Evolutionary conservation across 2,113 vertebrate genomes (phyloP).

Genomic region (Clarias batrachus): DNA sequence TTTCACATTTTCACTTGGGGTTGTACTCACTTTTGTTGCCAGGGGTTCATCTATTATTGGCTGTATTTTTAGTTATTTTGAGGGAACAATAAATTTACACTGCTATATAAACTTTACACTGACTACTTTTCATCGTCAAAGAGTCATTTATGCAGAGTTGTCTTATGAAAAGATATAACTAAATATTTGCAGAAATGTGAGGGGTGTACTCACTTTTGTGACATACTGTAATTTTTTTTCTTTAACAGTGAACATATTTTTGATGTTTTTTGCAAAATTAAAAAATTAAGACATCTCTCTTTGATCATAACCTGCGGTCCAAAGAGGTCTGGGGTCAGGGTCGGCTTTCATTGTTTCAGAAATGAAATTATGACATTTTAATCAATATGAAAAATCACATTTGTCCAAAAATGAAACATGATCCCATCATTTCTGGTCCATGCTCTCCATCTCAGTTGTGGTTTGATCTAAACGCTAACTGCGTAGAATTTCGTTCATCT

Average conservation of each 20-base stretch:
- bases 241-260: neutral
- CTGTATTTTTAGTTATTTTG: no score
- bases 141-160: no score
- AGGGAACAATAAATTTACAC: no score
- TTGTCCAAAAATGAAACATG: neutral
- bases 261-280: neutral
- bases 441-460: neutral
- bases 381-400: neutral
- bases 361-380: neutral
- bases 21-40: no score
- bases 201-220: no score
- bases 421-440: neutral
- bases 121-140: no score
- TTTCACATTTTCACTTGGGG: no score
- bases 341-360: neutral
- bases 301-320: neutral
- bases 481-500: neutral
- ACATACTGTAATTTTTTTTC: no score
- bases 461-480: neutral
- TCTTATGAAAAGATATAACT: no score
- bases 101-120: no score
- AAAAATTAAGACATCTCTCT: neutral
- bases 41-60: no score
- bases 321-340: neutral
- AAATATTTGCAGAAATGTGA: no score